Percentiles rank a stretch among this genome's conserved stretches.
Evolutionary conservation across 2,113 vertebrate genomes (phyloP).

Genomic region (Rissa tridactyla): DNA sequence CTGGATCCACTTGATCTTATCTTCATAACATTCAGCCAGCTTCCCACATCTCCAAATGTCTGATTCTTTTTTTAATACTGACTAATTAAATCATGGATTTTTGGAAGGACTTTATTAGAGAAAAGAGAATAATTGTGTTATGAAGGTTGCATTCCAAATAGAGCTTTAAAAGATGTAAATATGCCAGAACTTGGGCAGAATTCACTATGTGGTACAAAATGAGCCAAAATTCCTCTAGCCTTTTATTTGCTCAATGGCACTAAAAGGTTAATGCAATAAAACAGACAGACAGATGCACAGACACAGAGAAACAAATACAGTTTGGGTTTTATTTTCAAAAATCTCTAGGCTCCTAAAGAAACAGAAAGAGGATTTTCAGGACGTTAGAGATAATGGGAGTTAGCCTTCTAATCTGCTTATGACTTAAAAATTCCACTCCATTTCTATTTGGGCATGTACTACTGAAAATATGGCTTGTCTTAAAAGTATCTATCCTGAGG

Average conservation of each 20-base stretch:
- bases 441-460: not conserved
- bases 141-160: not conserved
- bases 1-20: conserved; percentile 36
- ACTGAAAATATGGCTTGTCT: not conserved
- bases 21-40: not conserved
- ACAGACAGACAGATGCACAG: not conserved
- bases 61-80: conserved; percentile 23
- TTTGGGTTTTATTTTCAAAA: not conserved
- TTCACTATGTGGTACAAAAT: not conserved
- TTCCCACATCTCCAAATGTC: not conserved
- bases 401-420: conserved; percentile 21
- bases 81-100: conserved; percentile 48
- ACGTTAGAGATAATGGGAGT: not conserved
- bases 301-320: not conserved
- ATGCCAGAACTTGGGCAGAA: not conserved
- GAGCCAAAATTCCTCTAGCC: not conserved
- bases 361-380: not conserved
- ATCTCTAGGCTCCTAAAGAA: not conserved
- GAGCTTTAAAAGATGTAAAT: not conserved
- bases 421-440: not conserved
- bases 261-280: not conserved
- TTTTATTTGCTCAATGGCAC: not conserved
- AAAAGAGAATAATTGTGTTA: conserved; percentile 21
- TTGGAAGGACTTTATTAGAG: conserved; percentile 8
- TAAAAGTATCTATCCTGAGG: not conserved